phyloP scores from a whole-genome alignment of 2,888 invertebrate species.

The Scaptomyza cyrtandrae region DNA sequence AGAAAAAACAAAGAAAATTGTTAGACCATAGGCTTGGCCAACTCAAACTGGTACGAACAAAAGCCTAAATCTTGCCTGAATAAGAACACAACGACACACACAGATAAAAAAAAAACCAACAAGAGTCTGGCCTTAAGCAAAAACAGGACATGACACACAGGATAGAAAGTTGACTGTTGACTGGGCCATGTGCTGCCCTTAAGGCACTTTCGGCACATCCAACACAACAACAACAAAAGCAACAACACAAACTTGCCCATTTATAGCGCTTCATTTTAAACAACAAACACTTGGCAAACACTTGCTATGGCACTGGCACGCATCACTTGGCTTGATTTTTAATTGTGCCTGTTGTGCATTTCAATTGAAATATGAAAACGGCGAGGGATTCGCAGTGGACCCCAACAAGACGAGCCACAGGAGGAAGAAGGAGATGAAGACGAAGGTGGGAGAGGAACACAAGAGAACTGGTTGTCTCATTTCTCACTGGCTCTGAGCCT shows the following conservation, averaged over 20 bases:
- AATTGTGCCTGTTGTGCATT: conserved; percentile 70
- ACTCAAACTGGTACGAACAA: conserved; percentile 31
- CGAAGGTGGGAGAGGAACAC: background rate
- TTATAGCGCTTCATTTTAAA: conserved; percentile 67
- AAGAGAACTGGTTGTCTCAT: conserved; percentile 16
- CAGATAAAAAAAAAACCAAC: conserved; percentile 33
- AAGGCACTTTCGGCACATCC: conserved; percentile 38
- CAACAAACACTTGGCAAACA: conserved; percentile 49
- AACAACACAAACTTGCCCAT: conserved; percentile 58
- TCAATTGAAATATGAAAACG: conserved; percentile 64
- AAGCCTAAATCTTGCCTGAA: conserved; percentile 61
- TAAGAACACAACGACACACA: conserved; percentile 46
- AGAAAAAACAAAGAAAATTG: background rate
- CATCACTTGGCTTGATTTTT: conserved; percentile 69
- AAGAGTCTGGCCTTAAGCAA: conserved; percentile 53
- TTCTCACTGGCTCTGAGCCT: conserved; percentile 18
- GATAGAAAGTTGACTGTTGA: conserved; percentile 50
- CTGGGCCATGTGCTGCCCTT: conserved; percentile 62
- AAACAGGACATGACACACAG: conserved; percentile 23
- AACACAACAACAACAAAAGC: conserved; percentile 11
- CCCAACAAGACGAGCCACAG: conserved; percentile 41
- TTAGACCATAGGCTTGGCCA: background rate
- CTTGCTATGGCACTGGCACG: conserved; percentile 55
- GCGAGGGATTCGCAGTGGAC: conserved; percentile 26
- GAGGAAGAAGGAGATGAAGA: conserved; percentile 1